Evolutionary conservation across 2,797 vertebrate genomes (phyloP).

Genomic region (Anguilla marmorata): DNA sequence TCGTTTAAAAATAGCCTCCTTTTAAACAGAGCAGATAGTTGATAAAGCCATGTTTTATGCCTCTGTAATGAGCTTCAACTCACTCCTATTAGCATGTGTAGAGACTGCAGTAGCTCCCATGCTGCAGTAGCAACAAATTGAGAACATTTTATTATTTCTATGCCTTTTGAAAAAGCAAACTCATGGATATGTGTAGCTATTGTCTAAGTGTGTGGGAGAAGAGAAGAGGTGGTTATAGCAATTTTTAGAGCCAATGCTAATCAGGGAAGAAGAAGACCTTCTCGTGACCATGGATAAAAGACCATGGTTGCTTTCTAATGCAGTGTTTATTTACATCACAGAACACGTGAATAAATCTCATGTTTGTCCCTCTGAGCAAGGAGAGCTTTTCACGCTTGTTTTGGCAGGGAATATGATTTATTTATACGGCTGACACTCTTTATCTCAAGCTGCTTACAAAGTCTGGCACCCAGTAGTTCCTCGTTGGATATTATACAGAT

Average conservation of each 20-base stretch:
- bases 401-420: constrained; percentile 13
- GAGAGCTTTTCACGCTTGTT: background rate
- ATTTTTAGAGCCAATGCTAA: background rate
- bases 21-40: constrained; percentile 69
- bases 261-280: background rate
- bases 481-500: background rate
- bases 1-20: constrained; percentile 69
- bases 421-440: background rate
- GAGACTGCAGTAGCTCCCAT: constrained; percentile 29
- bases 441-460: constrained; percentile 11
- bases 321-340: constrained; percentile 10
- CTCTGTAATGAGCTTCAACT: constrained; percentile 67
- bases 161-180: constrained; percentile 46
- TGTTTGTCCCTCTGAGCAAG: background rate
- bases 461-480: constrained; percentile 4
- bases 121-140: constrained; percentile 58
- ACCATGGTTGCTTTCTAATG: background rate
- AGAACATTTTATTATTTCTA: constrained; percentile 57
- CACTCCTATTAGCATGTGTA: constrained; percentile 47
- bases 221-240: background rate
- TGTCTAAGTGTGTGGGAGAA: constrained; percentile 26
- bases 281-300: background rate
- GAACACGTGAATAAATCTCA: constrained; percentile 1
- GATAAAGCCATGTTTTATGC: constrained; percentile 63
- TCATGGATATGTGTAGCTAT: constrained; percentile 54